phyloP scores from a whole-genome alignment of 1,140 invertebrate genomes.

The Melanaphis sacchari region DNA sequence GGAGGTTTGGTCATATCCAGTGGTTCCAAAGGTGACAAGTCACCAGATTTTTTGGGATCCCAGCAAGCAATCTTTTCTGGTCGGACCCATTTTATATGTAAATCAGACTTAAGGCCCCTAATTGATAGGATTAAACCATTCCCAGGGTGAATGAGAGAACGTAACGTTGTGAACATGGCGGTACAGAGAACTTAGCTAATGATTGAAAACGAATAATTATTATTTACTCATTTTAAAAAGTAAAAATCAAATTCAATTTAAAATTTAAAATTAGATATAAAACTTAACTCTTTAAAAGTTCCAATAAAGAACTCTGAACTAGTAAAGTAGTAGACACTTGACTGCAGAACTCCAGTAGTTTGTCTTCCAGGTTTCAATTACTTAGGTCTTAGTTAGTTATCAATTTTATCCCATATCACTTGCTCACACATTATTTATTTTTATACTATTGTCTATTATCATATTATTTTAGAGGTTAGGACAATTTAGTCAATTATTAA shows the following conservation, averaged over 20 bases:
- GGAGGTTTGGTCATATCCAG: slow-evolving; percentile 64
- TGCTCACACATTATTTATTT: too few relatives aligned
- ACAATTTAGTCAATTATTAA: too few relatives aligned
- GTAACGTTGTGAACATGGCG: background rate
- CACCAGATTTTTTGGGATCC: slow-evolving; percentile 69
- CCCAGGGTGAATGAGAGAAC: background rate
- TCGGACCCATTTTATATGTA: slow-evolving; percentile 69
- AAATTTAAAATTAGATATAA: background rate
- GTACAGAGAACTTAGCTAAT: background rate
- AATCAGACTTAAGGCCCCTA: slow-evolving; percentile 44
- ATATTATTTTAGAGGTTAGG: background rate
- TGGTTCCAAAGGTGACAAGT: slow-evolving; percentile 65
- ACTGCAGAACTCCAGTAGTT: too few relatives aligned
- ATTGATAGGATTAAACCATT: background rate
- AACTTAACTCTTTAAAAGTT: background rate
- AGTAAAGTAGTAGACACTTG: too few relatives aligned
- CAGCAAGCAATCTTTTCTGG: slow-evolving; percentile 68
- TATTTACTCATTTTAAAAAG: background rate
- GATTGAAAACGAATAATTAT: too few relatives aligned
- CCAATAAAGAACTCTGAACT: background rate
- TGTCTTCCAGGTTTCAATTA: too few relatives aligned
- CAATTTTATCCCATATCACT: too few relatives aligned
- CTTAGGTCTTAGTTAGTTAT: too few relatives aligned
- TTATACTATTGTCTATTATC: too few relatives aligned
- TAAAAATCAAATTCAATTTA: background rate